Evolutionary conservation across 2,888 invertebrate species (phyloP).

Genomic region (Hirtodrosophila duncani): DNA sequence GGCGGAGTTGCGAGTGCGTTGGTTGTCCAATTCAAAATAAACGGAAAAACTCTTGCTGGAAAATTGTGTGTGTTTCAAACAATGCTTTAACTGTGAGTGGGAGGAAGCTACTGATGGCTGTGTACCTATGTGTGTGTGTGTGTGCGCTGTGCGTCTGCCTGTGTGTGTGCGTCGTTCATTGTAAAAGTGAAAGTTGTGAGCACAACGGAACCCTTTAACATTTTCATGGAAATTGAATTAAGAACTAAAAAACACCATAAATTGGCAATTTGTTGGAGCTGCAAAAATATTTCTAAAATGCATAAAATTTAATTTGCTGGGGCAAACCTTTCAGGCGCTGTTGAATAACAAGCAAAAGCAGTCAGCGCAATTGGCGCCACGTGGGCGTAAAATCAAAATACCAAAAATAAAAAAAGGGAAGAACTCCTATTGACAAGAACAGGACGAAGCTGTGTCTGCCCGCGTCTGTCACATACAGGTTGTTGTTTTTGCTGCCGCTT

Average conservation of each 20-base stretch:
- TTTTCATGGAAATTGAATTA: constrained; percentile 39
- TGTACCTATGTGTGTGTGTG: constrained; percentile 10
- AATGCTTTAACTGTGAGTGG: constrained; percentile 4
- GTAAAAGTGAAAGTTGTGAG: constrained; percentile 44
- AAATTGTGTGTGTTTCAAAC: not conserved
- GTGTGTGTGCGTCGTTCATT: constrained; percentile 9
- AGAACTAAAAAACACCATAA: not conserved
- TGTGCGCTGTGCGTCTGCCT: constrained; percentile 10
- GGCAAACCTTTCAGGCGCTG: too few relatives aligned
- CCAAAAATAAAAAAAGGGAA: constrained; percentile 19
- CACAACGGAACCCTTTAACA: constrained; percentile 11
- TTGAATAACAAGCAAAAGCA: constrained; percentile 50
- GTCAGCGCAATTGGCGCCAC: constrained; percentile 52
- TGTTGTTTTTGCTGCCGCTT: constrained; percentile 31
- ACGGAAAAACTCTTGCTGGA: constrained; percentile 9
- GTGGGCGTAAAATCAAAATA: constrained; percentile 55
- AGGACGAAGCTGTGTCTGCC: constrained; percentile 22
- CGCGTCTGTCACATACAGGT: constrained; percentile 61
- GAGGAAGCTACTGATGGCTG: constrained; percentile 3
- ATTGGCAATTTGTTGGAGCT: not conserved
- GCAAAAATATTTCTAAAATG: not conserved
- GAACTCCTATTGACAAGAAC: constrained; percentile 27
- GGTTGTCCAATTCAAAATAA: constrained; percentile 49
- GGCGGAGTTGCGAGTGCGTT: constrained; percentile 71
- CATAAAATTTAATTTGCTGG: constrained; percentile 14